Conservation (phyloP, 2,113 vertebrate species). For the Panurus biarmicus region DNA sequence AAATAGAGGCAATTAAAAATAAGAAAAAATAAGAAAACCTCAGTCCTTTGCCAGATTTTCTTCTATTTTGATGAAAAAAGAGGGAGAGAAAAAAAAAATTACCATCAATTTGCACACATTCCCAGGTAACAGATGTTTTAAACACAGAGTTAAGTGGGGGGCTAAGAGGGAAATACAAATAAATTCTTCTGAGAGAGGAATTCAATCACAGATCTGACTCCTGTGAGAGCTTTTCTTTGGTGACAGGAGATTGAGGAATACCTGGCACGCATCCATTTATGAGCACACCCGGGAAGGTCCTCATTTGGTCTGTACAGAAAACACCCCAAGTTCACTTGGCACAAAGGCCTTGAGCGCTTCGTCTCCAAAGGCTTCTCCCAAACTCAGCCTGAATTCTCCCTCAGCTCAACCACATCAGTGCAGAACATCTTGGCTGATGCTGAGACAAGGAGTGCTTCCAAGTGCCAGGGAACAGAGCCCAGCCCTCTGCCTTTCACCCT, state of each 20-base stretch:
- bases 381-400: background rate
- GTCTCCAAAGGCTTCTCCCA: background rate
- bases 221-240: background rate
- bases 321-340: fast-evolving
- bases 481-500: background rate
- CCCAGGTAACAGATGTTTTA: fast-evolving
- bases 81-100: background rate
- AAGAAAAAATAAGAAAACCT: background rate
- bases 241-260: background rate
- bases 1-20: background rate
- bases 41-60: background rate
- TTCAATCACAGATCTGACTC: background rate
- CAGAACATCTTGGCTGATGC: background rate
- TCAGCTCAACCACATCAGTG: fast-evolving
- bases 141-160: background rate
- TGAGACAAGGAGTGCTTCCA: background rate
- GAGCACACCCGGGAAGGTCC: background rate
- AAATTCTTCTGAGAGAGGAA: background rate
- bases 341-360: background rate
- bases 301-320: background rate
- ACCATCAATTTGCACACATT: background rate
- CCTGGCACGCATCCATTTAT: background rate
- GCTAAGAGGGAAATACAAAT: too few species aligned
- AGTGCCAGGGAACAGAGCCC: background rate
- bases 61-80: background rate